Conservation (phyloP, 2,113 vertebrate species). For the Dipodomys spectabilis region DNA sequence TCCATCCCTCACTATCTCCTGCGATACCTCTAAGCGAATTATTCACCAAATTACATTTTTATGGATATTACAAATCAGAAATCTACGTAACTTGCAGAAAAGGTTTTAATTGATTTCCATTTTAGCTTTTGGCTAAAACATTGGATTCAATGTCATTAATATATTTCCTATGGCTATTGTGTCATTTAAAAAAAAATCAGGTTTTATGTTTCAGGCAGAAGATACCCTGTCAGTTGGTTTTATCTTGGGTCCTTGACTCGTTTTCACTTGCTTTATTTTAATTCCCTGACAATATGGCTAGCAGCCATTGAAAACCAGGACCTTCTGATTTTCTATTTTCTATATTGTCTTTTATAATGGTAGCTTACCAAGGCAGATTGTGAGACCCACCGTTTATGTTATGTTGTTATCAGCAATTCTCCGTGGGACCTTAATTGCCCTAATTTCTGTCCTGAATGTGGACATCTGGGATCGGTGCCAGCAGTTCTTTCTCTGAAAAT, state of each 20-base stretch:
- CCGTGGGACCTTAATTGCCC: constrained; percentile 73
- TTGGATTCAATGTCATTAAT: not conserved
- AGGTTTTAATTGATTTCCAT: constrained; percentile 40
- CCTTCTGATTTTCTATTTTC: constrained; percentile 38
- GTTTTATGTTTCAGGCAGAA: not conserved
- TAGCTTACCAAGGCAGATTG: constrained; percentile 59
- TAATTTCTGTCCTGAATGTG: constrained; percentile 71
- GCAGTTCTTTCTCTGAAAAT: constrained; percentile 73
- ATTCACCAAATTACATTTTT: constrained; percentile 16
- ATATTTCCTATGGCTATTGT: not conserved
- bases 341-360: constrained; percentile 5
- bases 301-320: constrained; percentile 35
- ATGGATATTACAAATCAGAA: constrained; percentile 49
- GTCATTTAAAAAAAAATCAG: not conserved
- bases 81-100: constrained; percentile 32
- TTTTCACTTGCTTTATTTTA: constrained; percentile 6
- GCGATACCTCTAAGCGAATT: constrained; percentile 11
- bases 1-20: not conserved
- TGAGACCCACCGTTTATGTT: constrained; percentile 58
- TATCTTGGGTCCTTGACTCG: not conserved
- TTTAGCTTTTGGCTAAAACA: not conserved
- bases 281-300: constrained; percentile 32
- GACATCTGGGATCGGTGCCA: constrained; percentile 69
- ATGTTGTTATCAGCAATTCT: constrained; percentile 62
- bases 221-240: not conserved